These are phyloP conservation scores for Sinella curviseta DNA, from an alignment of 1,140 invertebrate species.

Conservation along the genomic window DNA sequence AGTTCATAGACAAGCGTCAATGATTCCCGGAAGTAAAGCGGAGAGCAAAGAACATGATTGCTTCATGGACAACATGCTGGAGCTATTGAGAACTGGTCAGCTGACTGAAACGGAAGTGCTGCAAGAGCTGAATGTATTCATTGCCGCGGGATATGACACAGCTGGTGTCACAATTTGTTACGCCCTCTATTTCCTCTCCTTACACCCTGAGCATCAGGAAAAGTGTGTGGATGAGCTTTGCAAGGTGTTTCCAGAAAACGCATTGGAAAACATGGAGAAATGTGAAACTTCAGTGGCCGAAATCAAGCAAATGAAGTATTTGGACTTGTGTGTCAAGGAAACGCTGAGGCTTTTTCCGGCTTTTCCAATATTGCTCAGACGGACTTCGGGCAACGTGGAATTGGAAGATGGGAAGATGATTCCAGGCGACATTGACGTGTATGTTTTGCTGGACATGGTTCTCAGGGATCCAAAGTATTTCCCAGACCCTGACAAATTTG, in stretches of 20 bases:
- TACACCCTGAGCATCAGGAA: not conserved
- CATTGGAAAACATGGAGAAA: not conserved
- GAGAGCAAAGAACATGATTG: not conserved
- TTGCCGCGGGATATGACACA: constrained; percentile 12
- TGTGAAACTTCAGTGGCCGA: not conserved
- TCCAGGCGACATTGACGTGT: constrained; percentile 48
- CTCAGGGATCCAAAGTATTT: constrained; percentile 50
- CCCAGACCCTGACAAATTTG: constrained; percentile 48
- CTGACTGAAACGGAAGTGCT: not conserved
- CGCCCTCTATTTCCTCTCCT: not conserved
- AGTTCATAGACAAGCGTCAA: not conserved
- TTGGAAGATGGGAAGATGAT: constrained; percentile 51
- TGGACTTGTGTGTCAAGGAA: constrained; percentile 71
- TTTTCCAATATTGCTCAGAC: constrained; percentile 66
- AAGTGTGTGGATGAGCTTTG: not conserved
- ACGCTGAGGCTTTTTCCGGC: constrained; percentile 67
- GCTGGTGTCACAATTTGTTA: not conserved
- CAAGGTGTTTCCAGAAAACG: not conserved
- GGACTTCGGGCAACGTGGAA: constrained; percentile 61
- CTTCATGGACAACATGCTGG: not conserved
- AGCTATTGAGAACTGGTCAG: not conserved
- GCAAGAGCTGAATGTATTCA: not conserved
- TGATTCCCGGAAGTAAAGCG: not conserved
- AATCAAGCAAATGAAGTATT: constrained; percentile 60
- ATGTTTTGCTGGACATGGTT: constrained; percentile 51